Conservation (phyloP, 2,113 vertebrate genomes). For the Saccopteryx leptura region DNA sequence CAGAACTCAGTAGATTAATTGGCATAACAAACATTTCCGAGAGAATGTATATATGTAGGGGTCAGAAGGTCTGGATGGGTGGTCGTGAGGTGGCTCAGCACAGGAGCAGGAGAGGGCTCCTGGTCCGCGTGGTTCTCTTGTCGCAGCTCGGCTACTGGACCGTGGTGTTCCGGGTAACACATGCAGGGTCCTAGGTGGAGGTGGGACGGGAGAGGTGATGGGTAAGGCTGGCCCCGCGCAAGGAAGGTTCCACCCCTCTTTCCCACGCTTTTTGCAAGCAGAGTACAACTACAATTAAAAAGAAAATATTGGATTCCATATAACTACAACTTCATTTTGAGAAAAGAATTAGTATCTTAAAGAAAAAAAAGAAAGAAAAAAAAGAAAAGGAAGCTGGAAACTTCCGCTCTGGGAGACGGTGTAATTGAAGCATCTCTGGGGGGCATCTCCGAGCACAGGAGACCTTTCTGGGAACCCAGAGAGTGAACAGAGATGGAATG, state of each 20-base stretch:
- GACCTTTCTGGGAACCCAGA: not conserved
- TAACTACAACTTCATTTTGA: not conserved
- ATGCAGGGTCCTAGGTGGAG: not conserved
- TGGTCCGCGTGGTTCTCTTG: not conserved
- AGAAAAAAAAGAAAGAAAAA: not conserved
- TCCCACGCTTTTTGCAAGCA: not conserved
- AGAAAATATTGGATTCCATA: not conserved
- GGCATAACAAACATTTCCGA: not conserved
- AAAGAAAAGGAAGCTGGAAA: slow-evolving; percentile 17
- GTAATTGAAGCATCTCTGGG: not conserved
- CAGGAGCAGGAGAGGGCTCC: fast-evolving
- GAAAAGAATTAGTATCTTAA: slow-evolving; percentile 48
- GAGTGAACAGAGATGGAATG: not conserved
- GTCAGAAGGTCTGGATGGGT: not conserved
- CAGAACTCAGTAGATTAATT: not conserved
- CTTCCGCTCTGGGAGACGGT: not conserved
- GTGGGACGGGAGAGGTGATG: no score
- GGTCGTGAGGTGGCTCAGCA: not conserved
- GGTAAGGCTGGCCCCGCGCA: not conserved
- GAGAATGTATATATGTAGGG: not conserved
- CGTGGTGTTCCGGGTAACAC: not conserved
- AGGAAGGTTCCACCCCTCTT: not conserved
- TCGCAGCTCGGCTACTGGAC: not conserved
- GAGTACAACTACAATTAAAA: not conserved
- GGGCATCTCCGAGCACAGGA: not conserved